These are phyloP conservation scores for Meliscaeva auricollis DNA, from an alignment of 2,888 invertebrate species.

Conservation along the genomic window DNA sequence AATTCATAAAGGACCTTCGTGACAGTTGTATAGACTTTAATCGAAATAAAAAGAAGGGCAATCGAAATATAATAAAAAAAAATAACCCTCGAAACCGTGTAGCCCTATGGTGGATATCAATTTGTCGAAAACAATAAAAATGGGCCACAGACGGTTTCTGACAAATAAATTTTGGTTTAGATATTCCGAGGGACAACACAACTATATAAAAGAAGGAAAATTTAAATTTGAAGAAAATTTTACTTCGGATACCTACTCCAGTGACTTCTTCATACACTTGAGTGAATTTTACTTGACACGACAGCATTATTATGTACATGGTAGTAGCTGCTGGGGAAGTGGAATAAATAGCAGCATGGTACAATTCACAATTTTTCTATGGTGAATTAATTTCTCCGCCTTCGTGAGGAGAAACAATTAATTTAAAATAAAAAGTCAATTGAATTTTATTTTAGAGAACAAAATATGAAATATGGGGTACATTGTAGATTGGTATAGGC, in stretches of 20 bases:
- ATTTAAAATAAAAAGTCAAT: constrained; percentile 45
- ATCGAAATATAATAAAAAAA: constrained; percentile 37
- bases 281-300: constrained; percentile 63
- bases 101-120: constrained; percentile 61
- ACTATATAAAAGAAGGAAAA: constrained; percentile 24
- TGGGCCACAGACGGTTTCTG: constrained; percentile 65
- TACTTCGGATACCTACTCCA: constrained; percentile 17
- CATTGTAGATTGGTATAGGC: too few relatives aligned
- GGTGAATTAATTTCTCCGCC: constrained; percentile 39
- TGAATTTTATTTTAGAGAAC: constrained; percentile 54
- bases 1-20: constrained; percentile 73
- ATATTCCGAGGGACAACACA: neutral
- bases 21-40: constrained; percentile 68
- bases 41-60: constrained; percentile 63
- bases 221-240: constrained; percentile 69
- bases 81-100: constrained; percentile 7
- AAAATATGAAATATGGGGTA: too few relatives aligned
- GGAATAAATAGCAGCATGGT: constrained; percentile 15
- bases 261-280: constrained; percentile 48
- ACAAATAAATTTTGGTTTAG: constrained; percentile 15
- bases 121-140: constrained; percentile 72
- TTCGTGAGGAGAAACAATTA: constrained; percentile 68
- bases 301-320: constrained; percentile 8
- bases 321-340: neutral
- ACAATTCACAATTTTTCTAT: constrained; percentile 49